Evolutionary conservation across 2,797 vertebrate genomes (phyloP), one percentile per base, ranked within the genome.

Genomic region (Xerus rutilus): DNA sequence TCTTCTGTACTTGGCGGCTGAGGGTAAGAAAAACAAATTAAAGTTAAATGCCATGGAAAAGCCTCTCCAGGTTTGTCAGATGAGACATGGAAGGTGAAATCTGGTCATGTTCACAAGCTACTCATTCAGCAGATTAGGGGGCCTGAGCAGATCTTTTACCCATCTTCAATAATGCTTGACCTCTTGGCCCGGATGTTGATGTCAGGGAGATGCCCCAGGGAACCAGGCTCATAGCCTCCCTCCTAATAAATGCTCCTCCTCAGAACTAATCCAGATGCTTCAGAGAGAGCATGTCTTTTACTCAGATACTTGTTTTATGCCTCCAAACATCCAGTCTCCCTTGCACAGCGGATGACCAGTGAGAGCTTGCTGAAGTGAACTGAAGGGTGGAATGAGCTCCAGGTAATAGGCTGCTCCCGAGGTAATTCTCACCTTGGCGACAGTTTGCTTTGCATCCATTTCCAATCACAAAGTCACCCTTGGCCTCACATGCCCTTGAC

Each of bases 131-230:
- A 3, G 21, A n/a, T 6, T 1, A 0, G 43, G 72, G 25, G 18
- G 9, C 67, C n/a, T 18, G 0, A 20, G 4, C 2, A 3, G n/a
- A 45, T 12, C 62, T 14, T 9, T 14, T 9, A 3, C 20, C 45
- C 6, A 1, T 85, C 65, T 23, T 30, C 62, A 92, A 0, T 13
- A 47, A 45, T 15, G 35, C 62, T 39, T 23, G 28, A 69, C 32
- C n/a, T 43, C 62, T 28, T 1, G 0, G 32, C 25, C 47, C 25
- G 8, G 10, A 21, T 32, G 25, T 32, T 0, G 1, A 39, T 23
- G 10, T 47, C 49, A 69, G 77, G 57, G 7, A 30, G 14, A 30
- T 25, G 6, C 47, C 10, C 28, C 3, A 35, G 77, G 67, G n/a
- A 85, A 2, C 23, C 25, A 86, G 39, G 7, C 59, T 79, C 15